These are phyloP conservation scores for Gnathonemus echidnorhynchus DNA, from an alignment of 2,113 vertebrate genomes.

Conservation along the genomic window DNA sequence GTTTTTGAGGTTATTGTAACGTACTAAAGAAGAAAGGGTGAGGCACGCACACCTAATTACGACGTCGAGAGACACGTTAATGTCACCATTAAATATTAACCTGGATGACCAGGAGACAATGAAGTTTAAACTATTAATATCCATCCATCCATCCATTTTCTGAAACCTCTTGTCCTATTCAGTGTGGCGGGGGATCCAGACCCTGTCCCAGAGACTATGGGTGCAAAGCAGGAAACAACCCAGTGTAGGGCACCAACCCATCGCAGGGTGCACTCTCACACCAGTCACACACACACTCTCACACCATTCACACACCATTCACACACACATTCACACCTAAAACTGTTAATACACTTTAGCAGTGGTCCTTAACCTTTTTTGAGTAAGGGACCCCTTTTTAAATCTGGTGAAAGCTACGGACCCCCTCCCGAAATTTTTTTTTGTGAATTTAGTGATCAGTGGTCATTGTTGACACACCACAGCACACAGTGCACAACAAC, in stretches of 20 bases:
- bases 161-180: background rate
- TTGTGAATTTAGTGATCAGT: too few species aligned
- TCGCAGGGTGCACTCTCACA: too few species aligned
- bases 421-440: too few species aligned
- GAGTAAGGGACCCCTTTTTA: too few species aligned
- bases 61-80: background rate
- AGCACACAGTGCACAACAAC: too few species aligned
- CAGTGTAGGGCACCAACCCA: background rate
- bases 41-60: background rate
- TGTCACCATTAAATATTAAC: slow-evolving; percentile 7
- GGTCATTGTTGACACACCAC: too few species aligned
- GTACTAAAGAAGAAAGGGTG: background rate
- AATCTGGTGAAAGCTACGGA: too few species aligned
- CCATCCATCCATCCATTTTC: background rate
- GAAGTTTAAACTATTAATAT: background rate
- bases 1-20: background rate
- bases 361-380: too few species aligned
- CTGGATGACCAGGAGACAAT: background rate
- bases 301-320: too few species aligned
- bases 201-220: background rate
- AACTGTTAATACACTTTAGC: background rate
- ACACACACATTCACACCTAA: background rate
- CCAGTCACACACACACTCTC: too few species aligned
- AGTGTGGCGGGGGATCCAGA: background rate
- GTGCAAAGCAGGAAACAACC: background rate